A percentile compares a stretch with the other conserved stretches of the same genome.
Conservation (phyloP, 2,888 invertebrate species). For the Cordilura impudica region DNA sequence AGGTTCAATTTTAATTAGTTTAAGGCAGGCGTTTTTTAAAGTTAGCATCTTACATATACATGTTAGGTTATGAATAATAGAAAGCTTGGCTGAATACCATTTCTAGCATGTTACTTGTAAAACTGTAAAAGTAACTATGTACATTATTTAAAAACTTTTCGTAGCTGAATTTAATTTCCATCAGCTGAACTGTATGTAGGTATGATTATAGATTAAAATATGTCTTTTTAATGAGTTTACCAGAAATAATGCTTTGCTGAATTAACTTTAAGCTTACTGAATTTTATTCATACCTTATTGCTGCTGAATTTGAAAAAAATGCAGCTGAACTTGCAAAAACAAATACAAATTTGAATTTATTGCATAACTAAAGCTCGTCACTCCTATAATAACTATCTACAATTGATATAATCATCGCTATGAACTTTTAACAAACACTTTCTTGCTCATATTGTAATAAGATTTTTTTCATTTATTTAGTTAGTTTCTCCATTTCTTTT, state of each 20-base stretch:
- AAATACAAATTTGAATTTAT: neutral
- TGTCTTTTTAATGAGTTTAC: no score
- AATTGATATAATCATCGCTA: neutral
- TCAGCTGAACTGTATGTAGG: neutral
- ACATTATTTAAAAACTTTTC: no score
- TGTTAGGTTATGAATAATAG: no score
- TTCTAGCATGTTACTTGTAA: no score
- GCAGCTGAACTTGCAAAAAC: neutral
- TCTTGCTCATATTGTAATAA: neutral
- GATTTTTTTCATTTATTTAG: neutral
- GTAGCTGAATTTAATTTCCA: neutral
- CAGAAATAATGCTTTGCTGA: no score
- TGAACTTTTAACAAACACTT: neutral
- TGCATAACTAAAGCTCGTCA: neutral
- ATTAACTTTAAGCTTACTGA: no score
- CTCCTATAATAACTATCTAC: no score
- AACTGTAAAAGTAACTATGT: no score
- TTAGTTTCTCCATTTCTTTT: slow-evolving; percentile 3
- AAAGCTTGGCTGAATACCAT: no score
- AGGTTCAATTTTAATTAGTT: neutral
- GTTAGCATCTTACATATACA: no score
- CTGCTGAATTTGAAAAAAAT: neutral
- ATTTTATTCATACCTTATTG: no score
- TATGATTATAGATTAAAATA: no score
- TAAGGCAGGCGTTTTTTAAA: neutral